Base-by-base conservation (phyloP, 2,113 vertebrate genomes). In the Salvelinus sp. region DNA sequence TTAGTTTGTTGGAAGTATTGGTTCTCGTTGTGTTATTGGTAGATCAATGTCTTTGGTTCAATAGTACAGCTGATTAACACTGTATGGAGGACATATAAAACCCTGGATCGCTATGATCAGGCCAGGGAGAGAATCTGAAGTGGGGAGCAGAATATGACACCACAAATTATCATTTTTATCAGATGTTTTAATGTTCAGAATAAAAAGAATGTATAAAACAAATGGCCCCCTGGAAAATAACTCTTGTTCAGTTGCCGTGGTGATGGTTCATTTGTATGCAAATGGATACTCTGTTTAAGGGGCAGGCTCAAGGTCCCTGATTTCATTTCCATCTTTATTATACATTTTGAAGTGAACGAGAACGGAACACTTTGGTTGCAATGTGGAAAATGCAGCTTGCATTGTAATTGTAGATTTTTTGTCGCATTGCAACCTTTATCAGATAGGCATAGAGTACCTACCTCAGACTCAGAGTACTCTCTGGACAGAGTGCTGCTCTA, bases 211-310 rank as follows among this genome's bases (percentile, higher is more conserved):
- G 5, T 33, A 6, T 33, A 6, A 33, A 27, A 27, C 1, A 5
- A n/a, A 5, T 33, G 6, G 10, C 20, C 84, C 80, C 79, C 84
- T 86, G 75, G 72, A 75, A 82, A 79, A 86, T 88, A 82, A 88
- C 87, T 83, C 76, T 69, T 38, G n/a, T 71, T 76, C 64, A 69
- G 91, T 91, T 88, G 81, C 91, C 83, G 79, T 77, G 86, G 85
- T 10, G 50, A 91, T 62, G 0, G 73, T 74, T 76, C 82, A 62
- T 90, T 83, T 85, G 78, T 76, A 87, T 87, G 85, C 78, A 86
- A 82, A 86, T 85, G n/a, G 77, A 67, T 50, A 68, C 38, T 25
- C 47, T 28, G 67, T 38, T 44, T 30, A 22, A 70, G n/a, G 67
- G 23, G 23, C 14, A 33, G 65, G 65, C 66, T 68, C 30, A 28